Conservation (phyloP, 2,113 vertebrate species). For the Crotalus helleri region DNA sequence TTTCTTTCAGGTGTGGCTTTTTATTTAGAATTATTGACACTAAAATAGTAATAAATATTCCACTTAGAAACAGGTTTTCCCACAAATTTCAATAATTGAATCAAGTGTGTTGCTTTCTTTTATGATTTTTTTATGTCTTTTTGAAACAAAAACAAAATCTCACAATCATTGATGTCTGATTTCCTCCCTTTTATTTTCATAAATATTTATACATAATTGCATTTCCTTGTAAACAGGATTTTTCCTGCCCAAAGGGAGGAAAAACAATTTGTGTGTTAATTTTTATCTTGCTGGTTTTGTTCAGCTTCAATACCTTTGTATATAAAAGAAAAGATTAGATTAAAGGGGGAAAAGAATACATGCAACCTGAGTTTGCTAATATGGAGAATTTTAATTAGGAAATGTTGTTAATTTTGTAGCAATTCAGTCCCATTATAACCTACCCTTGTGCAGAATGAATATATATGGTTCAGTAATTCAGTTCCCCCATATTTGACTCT, state of each 20-base stretch:
- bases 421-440: slow-evolving; percentile 45
- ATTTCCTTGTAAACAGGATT: slow-evolving; percentile 70
- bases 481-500: slow-evolving; percentile 14
- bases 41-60: slow-evolving; percentile 43
- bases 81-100: slow-evolving; percentile 59
- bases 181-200: slow-evolving; percentile 63
- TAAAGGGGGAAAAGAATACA: slow-evolving; percentile 56
- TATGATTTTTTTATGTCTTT: slow-evolving; percentile 53
- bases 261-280: slow-evolving; percentile 80
- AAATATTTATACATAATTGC: slow-evolving; percentile 75
- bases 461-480: slow-evolving; percentile 36
- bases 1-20: slow-evolving; percentile 10
- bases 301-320: slow-evolving; percentile 70
- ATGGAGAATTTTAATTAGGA: slow-evolving; percentile 70
- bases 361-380: slow-evolving; percentile 57
- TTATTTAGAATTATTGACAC: slow-evolving; percentile 48
- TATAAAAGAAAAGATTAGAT: slow-evolving; percentile 73
- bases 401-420: slow-evolving; percentile 58
- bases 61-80: slow-evolving; percentile 40
- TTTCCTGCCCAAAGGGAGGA: slow-evolving; percentile 71
- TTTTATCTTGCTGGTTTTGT: slow-evolving; percentile 73
- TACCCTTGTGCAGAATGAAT: slow-evolving; percentile 31
- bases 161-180: slow-evolving; percentile 54
- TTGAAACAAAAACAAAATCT: slow-evolving; percentile 28
- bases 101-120: slow-evolving; percentile 44